A percentile compares a stretch with the other conserved stretches of the same genome.
These are phyloP conservation scores for Callocephalon fimbriatum DNA, from an alignment of 2,113 vertebrate genomes.

Conservation along the genomic window DNA sequence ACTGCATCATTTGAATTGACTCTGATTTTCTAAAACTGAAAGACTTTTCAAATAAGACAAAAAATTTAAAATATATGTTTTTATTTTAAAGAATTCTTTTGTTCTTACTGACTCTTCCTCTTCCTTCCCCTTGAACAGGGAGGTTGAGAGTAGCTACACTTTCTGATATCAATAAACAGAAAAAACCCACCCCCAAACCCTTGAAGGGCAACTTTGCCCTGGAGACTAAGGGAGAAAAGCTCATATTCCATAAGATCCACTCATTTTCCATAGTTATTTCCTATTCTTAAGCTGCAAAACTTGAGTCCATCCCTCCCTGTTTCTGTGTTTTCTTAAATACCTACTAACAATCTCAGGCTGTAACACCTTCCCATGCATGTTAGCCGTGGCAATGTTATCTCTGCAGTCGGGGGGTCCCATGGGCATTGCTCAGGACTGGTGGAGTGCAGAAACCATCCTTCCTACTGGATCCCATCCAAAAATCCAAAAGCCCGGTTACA, in stretches of 20 bases:
- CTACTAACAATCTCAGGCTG: neutral
- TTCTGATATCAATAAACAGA: neutral
- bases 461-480: neutral
- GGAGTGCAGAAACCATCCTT: neutral
- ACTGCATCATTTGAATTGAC: neutral
- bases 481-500: neutral
- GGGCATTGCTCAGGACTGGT: neutral
- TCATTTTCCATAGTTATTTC: neutral
- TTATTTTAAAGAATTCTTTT: neutral
- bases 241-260: neutral
- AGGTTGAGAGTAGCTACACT: neutral
- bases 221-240: neutral
- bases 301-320: neutral
- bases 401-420: fast-evolving
- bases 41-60: neutral
- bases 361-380: neutral
- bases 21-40: neutral
- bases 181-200: neutral
- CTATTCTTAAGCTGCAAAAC: neutral
- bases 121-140: neutral
- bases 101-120: neutral
- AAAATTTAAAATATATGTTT: neutral
- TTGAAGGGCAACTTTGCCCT: neutral
- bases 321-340: neutral
- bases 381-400: neutral